These are phyloP conservation scores for Aeoliscus strigatus DNA, from an alignment of 2,797 vertebrate species.

Conservation along the genomic window DNA sequence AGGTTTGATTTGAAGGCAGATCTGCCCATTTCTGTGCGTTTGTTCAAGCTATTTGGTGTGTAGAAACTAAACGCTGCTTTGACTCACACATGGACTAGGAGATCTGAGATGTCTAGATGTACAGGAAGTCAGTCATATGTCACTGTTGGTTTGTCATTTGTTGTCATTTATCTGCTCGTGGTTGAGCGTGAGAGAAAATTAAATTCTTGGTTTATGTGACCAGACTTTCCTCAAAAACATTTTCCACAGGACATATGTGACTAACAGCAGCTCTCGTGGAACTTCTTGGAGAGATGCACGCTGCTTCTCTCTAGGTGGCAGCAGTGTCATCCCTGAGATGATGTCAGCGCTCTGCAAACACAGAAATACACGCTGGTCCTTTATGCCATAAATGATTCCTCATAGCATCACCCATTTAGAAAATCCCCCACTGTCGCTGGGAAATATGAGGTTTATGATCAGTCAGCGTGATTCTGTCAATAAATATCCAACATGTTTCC, in stretches of 20 bases:
- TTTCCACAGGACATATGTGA: slow-evolving; percentile 3
- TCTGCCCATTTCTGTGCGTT: too few relatives aligned
- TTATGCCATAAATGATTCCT: slow-evolving; percentile 6
- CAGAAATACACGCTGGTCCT: neutral
- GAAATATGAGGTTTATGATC: neutral
- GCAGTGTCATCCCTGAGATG: slow-evolving; percentile 24
- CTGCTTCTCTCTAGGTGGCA: slow-evolving; percentile 48
- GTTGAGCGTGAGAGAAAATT: neutral
- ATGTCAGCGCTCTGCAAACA: slow-evolving; percentile 5
- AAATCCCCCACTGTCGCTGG: neutral
- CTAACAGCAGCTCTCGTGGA: neutral
- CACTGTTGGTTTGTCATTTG: too few relatives aligned
- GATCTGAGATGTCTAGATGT: too few relatives aligned
- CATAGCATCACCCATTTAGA: slow-evolving; percentile 3
- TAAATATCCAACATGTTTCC: too few relatives aligned
- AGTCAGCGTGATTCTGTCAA: too few relatives aligned
- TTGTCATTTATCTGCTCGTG: too few relatives aligned
- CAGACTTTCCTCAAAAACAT: slow-evolving; percentile 5
- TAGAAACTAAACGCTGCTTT: too few relatives aligned
- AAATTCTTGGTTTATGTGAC: slow-evolving; percentile 4
- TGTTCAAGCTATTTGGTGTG: too few relatives aligned
- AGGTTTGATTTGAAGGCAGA: too few relatives aligned
- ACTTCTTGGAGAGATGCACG: neutral
- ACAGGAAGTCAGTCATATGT: too few relatives aligned
- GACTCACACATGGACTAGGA: too few relatives aligned